Evolutionary conservation across 2,113 vertebrate species (phyloP).

Genomic region (Apteryx mantelli): DNA sequence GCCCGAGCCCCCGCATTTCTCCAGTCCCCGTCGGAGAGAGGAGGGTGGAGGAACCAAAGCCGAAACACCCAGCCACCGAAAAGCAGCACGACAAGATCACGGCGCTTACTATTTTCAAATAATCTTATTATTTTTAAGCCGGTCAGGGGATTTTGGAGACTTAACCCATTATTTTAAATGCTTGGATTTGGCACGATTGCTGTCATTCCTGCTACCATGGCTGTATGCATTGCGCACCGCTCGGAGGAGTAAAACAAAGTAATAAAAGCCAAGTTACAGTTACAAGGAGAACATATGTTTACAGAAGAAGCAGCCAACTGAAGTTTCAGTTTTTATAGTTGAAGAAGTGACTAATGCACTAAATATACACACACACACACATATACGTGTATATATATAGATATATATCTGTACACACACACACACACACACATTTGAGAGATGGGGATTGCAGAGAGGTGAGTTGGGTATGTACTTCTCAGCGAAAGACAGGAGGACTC

Average conservation of each 20-base stretch:
- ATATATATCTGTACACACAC: not conserved
- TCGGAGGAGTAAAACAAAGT: not conserved
- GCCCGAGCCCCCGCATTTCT: not conserved
- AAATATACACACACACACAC: not conserved
- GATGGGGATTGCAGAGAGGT: not conserved
- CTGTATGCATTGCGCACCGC: not conserved
- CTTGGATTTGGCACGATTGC: not conserved
- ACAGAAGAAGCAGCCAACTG: not conserved
- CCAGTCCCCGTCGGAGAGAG: rapidly evolving
- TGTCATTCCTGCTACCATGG: not conserved
- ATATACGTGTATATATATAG: rapidly evolving
- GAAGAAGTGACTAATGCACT: not conserved
- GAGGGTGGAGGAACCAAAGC: not conserved
- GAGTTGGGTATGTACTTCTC: not conserved
- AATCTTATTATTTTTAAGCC: slow-evolving; percentile 28
- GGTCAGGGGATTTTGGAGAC: slow-evolving; percentile 1
- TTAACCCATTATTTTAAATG: not conserved
- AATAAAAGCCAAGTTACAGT: not conserved
- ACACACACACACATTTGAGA: not conserved
- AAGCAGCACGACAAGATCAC: not conserved
- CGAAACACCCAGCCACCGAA: not conserved
- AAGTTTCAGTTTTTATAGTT: not conserved
- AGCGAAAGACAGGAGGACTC: rapidly evolving
- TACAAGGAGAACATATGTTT: not conserved
- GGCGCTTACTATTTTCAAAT: not conserved